Conservation (phyloP, 1,140 invertebrate genomes). For the Orchestia grillus region DNA sequence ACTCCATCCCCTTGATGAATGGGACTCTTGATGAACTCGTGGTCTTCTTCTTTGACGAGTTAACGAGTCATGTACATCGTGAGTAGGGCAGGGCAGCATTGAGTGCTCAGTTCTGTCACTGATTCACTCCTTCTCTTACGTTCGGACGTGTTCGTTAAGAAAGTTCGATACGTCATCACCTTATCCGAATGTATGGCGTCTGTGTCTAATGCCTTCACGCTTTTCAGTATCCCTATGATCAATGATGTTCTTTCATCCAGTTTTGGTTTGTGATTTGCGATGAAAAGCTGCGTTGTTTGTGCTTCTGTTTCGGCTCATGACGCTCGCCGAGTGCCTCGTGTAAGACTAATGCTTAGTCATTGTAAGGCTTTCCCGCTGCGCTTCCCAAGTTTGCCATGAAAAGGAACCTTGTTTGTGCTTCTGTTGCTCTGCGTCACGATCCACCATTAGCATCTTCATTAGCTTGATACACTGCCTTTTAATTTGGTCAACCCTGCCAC, state of each 20-base stretch:
- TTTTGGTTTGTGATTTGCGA: conserved; percentile 36
- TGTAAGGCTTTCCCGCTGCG: conserved; percentile 32
- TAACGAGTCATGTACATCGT: conserved; percentile 34
- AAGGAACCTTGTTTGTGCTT: conserved; percentile 54
- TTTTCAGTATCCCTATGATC: not conserved
- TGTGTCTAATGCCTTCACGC: conserved; percentile 35
- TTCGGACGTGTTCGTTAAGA: not conserved
- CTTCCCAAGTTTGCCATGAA: conserved; percentile 31
- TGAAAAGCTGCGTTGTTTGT: conserved; percentile 45
- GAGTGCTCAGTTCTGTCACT: conserved; percentile 12
- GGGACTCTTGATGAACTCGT: conserved; percentile 24
- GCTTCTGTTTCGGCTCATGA: conserved; percentile 40
- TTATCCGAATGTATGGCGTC: conserved; percentile 3
- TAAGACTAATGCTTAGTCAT: conserved; percentile 44
- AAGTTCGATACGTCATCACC: not conserved
- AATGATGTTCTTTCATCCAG: conserved; percentile 38
- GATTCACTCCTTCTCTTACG: not conserved
- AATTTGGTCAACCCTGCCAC: conserved; percentile 24
- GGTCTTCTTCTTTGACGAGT: conserved; percentile 36
- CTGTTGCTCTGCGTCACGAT: conserved; percentile 31
- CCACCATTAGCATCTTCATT: conserved; percentile 45
- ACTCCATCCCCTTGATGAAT: conserved; percentile 44
- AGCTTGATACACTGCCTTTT: conserved; percentile 39
- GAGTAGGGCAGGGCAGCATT: conserved; percentile 34
- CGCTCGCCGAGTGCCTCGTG: conserved; percentile 25